phyloP scores from a whole-genome alignment of 64 coral and sea anemone genomes.

The Montipora cactus region DNA sequence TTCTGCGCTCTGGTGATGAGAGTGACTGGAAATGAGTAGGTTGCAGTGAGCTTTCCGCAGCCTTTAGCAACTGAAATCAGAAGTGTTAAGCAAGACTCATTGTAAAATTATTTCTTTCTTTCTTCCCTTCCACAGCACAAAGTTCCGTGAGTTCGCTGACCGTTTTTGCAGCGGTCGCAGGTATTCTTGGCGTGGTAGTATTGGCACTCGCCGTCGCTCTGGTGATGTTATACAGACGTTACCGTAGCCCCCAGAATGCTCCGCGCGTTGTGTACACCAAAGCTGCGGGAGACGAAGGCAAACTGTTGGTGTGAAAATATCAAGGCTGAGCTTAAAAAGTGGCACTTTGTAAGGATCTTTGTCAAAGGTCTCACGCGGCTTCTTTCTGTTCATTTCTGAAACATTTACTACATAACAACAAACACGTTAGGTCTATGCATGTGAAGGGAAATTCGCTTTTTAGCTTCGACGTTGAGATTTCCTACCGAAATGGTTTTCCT shows the following conservation, averaged over 20 bases:
- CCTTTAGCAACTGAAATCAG: too few species aligned
- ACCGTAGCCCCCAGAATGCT: slow-evolving; percentile 49
- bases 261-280: slow-evolving; percentile 30
- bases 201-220: slow-evolving; percentile 69
- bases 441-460: neutral
- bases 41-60: neutral
- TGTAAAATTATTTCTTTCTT: neutral
- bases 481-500: neutral
- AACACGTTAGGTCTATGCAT: neutral
- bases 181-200: slow-evolving; percentile 67
- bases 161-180: slow-evolving; percentile 71
- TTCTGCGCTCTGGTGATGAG: neutral
- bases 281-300: slow-evolving; percentile 23
- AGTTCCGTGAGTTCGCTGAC: slow-evolving; percentile 44
- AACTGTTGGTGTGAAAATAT: slow-evolving; percentile 12
- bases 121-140: neutral
- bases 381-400: neutral
- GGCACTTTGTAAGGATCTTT: slow-evolving; percentile 9
- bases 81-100: too few species aligned
- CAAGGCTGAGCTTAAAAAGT: neutral
- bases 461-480: neutral
- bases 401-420: neutral
- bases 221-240: slow-evolving; percentile 58
- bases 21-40: neutral
- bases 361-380: neutral